Evolutionary conservation across 2,797 vertebrate species (phyloP).

Genomic region (Gymnopithys bicolor): DNA sequence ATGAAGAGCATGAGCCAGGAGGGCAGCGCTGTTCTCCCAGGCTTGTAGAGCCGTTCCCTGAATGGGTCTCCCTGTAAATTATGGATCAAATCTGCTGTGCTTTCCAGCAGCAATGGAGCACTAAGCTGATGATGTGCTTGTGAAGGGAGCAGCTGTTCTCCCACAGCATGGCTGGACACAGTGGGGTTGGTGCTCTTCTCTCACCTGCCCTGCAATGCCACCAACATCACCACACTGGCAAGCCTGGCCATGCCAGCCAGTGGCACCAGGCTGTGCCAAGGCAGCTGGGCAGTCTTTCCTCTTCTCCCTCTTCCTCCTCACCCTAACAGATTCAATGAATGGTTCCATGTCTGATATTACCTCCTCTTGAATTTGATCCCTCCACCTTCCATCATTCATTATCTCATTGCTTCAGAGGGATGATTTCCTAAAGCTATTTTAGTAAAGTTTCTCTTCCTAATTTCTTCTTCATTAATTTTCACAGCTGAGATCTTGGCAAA

Average conservation of each 20-base stretch:
- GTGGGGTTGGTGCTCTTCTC: not conserved
- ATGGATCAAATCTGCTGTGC: not conserved
- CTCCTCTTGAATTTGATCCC: not conserved
- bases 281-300: not conserved
- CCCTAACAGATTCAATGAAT: not conserved
- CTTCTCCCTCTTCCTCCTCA: not conserved
- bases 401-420: not conserved
- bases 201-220: not conserved
- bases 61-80: slow-evolving; percentile 36
- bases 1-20: not conserved
- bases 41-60: not conserved
- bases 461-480: slow-evolving; percentile 4
- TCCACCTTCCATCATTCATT: not conserved
- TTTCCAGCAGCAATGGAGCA: slow-evolving; percentile 15
- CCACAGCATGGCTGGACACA: not conserved
- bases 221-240: not conserved
- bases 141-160: not conserved
- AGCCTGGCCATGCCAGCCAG: not conserved
- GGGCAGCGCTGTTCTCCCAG: not conserved
- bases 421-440: not conserved
- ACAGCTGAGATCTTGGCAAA: not conserved
- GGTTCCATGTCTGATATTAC: not conserved
- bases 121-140: not conserved
- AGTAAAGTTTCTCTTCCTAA: not conserved
- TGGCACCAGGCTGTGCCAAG: not conserved